A percentile compares a stretch with the other conserved stretches of the same genome.
These are phyloP conservation scores for Lasioglossum zephyrum DNA, from an alignment of 2,888 invertebrate species.

Conservation along the genomic window DNA sequence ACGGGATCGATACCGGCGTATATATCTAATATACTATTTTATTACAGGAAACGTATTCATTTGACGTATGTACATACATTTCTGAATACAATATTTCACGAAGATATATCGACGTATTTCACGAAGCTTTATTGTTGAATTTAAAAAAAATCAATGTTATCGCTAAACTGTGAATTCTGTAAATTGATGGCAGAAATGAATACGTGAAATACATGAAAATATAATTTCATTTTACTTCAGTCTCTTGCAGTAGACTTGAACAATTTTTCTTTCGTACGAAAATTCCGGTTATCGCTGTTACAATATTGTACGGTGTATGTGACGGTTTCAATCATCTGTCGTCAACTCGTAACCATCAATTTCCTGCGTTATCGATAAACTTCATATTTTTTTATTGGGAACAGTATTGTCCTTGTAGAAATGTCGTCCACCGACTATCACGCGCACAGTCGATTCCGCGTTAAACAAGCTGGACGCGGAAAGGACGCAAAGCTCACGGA, in stretches of 20 bases:
- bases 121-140: too few relatives aligned
- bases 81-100: not conserved
- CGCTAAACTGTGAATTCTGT: too few relatives aligned
- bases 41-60: not conserved
- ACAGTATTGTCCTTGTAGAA: not conserved
- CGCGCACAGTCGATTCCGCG: not conserved
- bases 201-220: too few relatives aligned
- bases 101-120: not conserved
- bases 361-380: not conserved
- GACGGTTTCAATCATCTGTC: too few relatives aligned
- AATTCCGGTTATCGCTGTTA: not conserved
- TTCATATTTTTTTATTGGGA: not conserved
- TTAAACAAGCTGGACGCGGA: not conserved
- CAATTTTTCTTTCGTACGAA: not conserved
- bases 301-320: not conserved
- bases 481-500: not conserved
- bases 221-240: not conserved
- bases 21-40: not conserved
- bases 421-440: not conserved
- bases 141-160: too few relatives aligned
- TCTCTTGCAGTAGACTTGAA: too few relatives aligned
- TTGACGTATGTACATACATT: not conserved
- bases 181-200: too few relatives aligned
- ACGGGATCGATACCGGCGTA: slow-evolving; percentile 21
- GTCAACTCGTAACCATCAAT: too few relatives aligned